Evolutionary conservation across 2,888 invertebrate genomes (phyloP).

Genomic region (Flexamia atlantica): DNA sequence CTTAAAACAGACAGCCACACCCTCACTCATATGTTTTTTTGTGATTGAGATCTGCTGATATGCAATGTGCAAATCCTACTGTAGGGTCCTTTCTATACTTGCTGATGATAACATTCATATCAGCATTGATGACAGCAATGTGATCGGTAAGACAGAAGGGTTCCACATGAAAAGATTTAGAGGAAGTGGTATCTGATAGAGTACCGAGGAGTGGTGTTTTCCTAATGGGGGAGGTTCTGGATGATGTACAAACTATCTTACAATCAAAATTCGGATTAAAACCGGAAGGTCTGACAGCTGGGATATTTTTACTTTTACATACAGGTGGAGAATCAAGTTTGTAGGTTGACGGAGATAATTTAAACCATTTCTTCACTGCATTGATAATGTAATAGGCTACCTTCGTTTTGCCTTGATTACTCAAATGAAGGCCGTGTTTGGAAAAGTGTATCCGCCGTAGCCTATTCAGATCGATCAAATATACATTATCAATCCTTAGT

Average conservation of each 20-base stretch:
- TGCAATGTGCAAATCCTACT: constrained; percentile 15
- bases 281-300: too few relatives aligned
- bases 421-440: neutral
- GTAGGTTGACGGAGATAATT: too few relatives aligned
- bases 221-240: too few relatives aligned
- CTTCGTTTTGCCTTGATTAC: constrained; percentile 19
- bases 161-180: neutral
- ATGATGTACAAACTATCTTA: too few relatives aligned
- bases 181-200: neutral
- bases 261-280: too few relatives aligned
- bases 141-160: neutral
- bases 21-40: constrained; percentile 39
- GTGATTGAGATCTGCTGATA: neutral
- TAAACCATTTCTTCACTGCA: neutral
- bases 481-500: neutral
- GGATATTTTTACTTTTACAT: too few relatives aligned
- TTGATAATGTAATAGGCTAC: neutral
- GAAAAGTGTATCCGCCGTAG: neutral
- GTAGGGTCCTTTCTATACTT: neutral
- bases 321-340: too few relatives aligned
- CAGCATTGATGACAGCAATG: neutral
- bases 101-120: constrained; percentile 12
- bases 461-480: neutral
- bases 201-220: too few relatives aligned
- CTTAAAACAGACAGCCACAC: constrained; percentile 23